These are phyloP conservation scores for Popillia japonica DNA, from an alignment of 1,140 invertebrate genomes.

Conservation along the genomic window DNA sequence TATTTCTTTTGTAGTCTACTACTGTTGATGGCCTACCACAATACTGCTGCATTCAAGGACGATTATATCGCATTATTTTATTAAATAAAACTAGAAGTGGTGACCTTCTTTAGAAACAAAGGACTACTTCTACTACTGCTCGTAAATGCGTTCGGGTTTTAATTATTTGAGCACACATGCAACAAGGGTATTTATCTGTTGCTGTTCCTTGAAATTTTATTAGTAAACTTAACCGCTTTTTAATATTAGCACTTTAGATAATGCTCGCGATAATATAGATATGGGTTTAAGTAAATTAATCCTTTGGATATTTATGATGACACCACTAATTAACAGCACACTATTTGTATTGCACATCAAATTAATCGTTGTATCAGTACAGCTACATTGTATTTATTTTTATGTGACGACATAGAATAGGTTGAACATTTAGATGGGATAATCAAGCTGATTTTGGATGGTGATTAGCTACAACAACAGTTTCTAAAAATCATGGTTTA, in stretches of 20 bases:
- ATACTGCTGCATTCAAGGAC: background rate
- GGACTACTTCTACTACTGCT: slow-evolving; percentile 3
- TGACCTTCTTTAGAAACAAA: slow-evolving; percentile 18
- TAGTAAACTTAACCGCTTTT: background rate
- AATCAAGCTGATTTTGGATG: too few relatives aligned
- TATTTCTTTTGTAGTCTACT: too few relatives aligned
- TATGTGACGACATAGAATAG: too few relatives aligned
- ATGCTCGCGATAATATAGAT: background rate
- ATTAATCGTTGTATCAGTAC: too few relatives aligned
- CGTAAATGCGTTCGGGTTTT: background rate
- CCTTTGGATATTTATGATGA: background rate
- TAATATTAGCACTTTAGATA: background rate
- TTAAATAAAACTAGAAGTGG: slow-evolving; percentile 19
- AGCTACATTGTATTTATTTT: too few relatives aligned
- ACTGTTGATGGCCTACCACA: background rate
- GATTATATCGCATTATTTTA: background rate
- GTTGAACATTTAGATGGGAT: too few relatives aligned
- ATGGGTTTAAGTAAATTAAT: background rate
- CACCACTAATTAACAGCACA: too few relatives aligned
- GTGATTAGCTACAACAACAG: too few relatives aligned
- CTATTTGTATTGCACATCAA: too few relatives aligned
- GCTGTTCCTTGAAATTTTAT: background rate
- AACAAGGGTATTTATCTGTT: background rate
- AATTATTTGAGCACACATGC: background rate
- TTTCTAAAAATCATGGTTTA: too few relatives aligned